A percentile compares a stretch with the other conserved stretches of the same genome.
Evolutionary conservation across 2,888 invertebrate species (phyloP).

Genomic region (Nebria salina): DNA sequence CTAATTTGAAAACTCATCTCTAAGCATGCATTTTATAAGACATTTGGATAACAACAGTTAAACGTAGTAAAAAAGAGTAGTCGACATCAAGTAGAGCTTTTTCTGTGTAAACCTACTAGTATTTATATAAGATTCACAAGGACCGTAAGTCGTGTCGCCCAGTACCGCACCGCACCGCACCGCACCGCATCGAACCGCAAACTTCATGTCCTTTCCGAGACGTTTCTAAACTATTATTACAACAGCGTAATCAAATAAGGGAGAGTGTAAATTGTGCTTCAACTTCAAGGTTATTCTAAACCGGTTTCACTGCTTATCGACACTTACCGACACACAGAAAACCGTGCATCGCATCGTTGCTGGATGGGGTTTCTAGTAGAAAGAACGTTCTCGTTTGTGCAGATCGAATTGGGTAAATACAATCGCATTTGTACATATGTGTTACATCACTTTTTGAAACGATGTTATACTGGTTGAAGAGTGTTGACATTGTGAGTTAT

Average conservation of each 20-base stretch:
- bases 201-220: neutral
- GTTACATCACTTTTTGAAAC: constrained; percentile 44
- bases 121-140: neutral
- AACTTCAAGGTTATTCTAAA: neutral
- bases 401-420: constrained; percentile 40
- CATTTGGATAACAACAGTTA: too few species aligned
- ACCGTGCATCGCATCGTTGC: neutral
- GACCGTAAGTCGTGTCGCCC: neutral
- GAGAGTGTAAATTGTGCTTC: neutral
- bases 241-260: neutral
- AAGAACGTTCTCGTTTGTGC: neutral
- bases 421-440: constrained; percentile 47
- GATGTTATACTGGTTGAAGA: constrained; percentile 4
- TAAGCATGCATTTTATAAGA: too few species aligned
- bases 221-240: neutral
- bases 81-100: too few species aligned
- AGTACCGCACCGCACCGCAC: too few species aligned
- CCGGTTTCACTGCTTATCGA: neutral
- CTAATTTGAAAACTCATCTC: too few species aligned
- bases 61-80: too few species aligned
- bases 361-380: neutral
- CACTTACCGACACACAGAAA: neutral
- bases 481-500: constrained; percentile 33
- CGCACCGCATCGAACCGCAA: too few species aligned
- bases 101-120: too few species aligned